Percentiles rank a stretch among this genome's conserved stretches.
These are phyloP conservation scores for Aphyosemion australe DNA, from an alignment of 2,113 vertebrate genomes.

Conservation along the genomic window DNA sequence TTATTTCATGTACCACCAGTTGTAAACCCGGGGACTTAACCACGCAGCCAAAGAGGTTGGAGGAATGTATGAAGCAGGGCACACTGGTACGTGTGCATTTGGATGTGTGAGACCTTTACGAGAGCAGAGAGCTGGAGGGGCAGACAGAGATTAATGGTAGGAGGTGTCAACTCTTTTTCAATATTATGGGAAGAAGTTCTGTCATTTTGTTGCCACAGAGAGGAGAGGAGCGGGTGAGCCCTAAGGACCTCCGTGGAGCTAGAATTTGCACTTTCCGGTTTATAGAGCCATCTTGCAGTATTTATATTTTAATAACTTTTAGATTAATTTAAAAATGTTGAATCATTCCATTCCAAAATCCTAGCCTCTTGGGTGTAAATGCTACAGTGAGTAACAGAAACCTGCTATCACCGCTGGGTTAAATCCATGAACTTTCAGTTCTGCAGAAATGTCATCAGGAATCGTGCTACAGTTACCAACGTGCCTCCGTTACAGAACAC, in stretches of 20 bases:
- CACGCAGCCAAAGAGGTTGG: background rate
- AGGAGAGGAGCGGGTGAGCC: background rate
- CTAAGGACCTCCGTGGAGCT: background rate
- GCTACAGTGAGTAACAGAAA: background rate
- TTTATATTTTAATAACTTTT: constrained; percentile 37
- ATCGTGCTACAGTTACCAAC: too few relatives aligned
- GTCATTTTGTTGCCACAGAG: constrained; percentile 23
- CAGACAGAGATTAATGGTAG: constrained; percentile 68
- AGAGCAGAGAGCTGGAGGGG: constrained; percentile 51
- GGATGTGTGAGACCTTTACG: constrained; percentile 39
- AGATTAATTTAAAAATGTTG: constrained; percentile 6
- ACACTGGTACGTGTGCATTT: constrained; percentile 1
- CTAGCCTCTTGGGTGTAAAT: background rate
- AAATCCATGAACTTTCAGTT: too few relatives aligned
- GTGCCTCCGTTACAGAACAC: too few relatives aligned
- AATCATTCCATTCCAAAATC: background rate
- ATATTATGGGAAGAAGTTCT: constrained; percentile 43
- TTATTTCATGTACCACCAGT: constrained; percentile 61
- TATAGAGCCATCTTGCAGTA: constrained; percentile 8
- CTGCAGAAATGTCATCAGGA: too few relatives aligned
- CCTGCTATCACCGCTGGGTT: too few relatives aligned
- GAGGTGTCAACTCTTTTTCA: constrained; percentile 59
- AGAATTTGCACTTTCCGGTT: constrained; percentile 11
- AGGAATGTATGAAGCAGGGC: background rate
- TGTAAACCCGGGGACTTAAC: constrained; percentile 30